A percentile compares a stretch with the other conserved stretches of the same genome.
phyloP scores from a whole-genome alignment of 2,113 vertebrate genomes.

The Bubalus kerabau region DNA sequence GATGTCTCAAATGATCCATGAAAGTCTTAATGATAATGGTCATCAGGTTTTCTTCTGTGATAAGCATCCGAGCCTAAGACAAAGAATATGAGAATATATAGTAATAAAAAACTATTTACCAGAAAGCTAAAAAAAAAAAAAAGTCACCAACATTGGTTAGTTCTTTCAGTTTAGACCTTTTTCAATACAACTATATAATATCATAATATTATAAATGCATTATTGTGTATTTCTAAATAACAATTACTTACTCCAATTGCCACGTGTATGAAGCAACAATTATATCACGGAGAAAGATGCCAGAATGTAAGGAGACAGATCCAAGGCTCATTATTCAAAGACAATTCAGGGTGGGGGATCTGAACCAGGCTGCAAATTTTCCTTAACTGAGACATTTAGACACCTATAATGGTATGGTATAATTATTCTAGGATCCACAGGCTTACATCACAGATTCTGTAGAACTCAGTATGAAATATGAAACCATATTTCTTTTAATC shows the following conservation, averaged over 20 bases:
- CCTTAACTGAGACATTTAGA: conserved; percentile 44
- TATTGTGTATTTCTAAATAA: conserved; percentile 35
- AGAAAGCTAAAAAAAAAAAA: background rate
- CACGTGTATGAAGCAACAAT: conserved; percentile 38
- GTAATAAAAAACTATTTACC: conserved; percentile 42
- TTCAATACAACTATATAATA: background rate
- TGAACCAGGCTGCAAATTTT: conserved; percentile 39
- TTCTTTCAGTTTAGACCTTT: background rate
- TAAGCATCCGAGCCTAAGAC: conserved; percentile 94
- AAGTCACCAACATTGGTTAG: background rate
- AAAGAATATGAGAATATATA: conserved; percentile 64
- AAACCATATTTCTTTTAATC: conserved; percentile 4
- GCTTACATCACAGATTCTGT: conserved; percentile 26
- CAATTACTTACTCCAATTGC: conserved; percentile 40
- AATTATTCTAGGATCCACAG: conserved; percentile 39
- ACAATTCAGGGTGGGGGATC: conserved; percentile 30
- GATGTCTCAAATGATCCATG: conserved; percentile 93
- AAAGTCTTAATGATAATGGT: conserved; percentile 96
- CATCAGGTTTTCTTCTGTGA: conserved; percentile 95
- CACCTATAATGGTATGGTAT: conserved; percentile 17
- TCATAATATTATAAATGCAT: background rate
- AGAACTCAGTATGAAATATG: conserved; percentile 21
- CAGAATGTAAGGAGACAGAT: conserved; percentile 43
- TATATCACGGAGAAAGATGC: conserved; percentile 42
- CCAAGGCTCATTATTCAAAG: conserved; percentile 49